These are phyloP conservation scores for Plebejus argus DNA, from an alignment of 2,888 invertebrate genomes.

Conservation along the genomic window DNA sequence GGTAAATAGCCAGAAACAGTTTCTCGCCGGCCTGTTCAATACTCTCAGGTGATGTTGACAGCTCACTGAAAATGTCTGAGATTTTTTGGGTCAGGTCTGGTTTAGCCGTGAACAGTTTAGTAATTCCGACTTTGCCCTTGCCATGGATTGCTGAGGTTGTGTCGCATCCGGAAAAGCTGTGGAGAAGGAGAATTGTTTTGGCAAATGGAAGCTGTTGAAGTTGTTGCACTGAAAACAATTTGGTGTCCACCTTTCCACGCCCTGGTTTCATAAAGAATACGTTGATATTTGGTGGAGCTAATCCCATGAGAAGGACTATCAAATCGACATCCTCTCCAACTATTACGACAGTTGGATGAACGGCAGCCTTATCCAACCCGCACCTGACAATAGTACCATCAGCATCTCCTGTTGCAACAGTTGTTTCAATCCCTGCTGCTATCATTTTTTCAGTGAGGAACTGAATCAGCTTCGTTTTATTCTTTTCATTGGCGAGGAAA, in stretches of 20 bases:
- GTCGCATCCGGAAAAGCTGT: conserved; percentile 28
- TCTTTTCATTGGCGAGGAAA: conserved; percentile 22
- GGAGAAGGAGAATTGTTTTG: conserved; percentile 24
- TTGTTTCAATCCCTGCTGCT: conserved; percentile 24
- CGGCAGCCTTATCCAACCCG: conserved; percentile 26
- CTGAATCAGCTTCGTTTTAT: conserved; percentile 25
- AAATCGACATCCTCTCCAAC: conserved; percentile 14
- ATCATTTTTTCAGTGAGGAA: conserved; percentile 24
- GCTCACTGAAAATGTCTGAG: conserved; percentile 1
- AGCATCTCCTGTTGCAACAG: conserved; percentile 28
- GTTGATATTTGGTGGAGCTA: conserved; percentile 31
- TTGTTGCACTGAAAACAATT: conserved; percentile 23
- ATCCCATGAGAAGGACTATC: conserved; percentile 11
- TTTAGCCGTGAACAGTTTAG: conserved; percentile 29
- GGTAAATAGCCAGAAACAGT: no score
- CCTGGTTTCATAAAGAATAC: conserved; percentile 34
- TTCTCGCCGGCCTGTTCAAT: conserved; percentile 33
- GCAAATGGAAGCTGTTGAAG: conserved; percentile 22
- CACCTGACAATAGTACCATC: conserved; percentile 26
- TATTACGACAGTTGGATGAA: conserved; percentile 24
- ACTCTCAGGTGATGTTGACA: conserved; percentile 27
- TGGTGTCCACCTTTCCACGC: conserved; percentile 26
- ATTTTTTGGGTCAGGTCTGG: conserved; percentile 32
- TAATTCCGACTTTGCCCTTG: conserved; percentile 32
- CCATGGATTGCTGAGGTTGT: conserved; percentile 28